Evolutionary conservation across 2,113 vertebrate genomes (phyloP).

Genomic region (zebrafish (Danio rerio)): DNA sequence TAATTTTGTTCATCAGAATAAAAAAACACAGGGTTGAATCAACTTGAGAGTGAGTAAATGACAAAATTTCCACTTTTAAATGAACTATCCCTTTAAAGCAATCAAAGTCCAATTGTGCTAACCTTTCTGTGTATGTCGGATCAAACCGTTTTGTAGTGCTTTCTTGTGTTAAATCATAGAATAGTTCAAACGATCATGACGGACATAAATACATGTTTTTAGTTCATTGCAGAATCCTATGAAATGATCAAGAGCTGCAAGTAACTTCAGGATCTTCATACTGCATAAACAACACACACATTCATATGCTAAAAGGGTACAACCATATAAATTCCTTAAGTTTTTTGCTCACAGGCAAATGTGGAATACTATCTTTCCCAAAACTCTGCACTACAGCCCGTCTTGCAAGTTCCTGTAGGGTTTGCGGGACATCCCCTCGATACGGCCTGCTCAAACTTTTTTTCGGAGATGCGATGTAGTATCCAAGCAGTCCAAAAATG

Average conservation of each 20-base stretch:
- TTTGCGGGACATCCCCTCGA: slow-evolving; percentile 81
- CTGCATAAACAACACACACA: background rate
- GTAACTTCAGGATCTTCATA: background rate
- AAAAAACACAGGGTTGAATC: no score
- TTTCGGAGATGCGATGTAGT: slow-evolving; percentile 85
- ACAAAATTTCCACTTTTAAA: no score
- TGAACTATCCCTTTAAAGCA: background rate
- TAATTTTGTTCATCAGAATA: no score
- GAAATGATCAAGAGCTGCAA: slow-evolving; percentile 11
- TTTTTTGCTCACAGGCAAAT: slow-evolving; percentile 75
- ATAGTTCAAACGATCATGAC: slow-evolving; percentile 1
- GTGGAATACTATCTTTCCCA: slow-evolving; percentile 80
- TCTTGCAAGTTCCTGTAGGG: slow-evolving; percentile 88
- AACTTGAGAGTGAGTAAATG: no score
- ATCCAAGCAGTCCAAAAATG: slow-evolving; percentile 87
- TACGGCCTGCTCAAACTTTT: slow-evolving; percentile 84
- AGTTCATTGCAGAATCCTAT: background rate
- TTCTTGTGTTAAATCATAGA: background rate
- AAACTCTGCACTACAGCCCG: slow-evolving; percentile 81
- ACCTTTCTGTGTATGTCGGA: background rate
- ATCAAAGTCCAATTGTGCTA: background rate
- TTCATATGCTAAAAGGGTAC: slow-evolving; percentile 44
- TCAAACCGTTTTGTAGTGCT: slow-evolving; percentile 18
- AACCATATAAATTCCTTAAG: slow-evolving; percentile 15
- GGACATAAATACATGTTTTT: slow-evolving; percentile 4